Evolutionary conservation across 2,888 invertebrate species (phyloP), one percentile per base, ranked within the genome.

Genomic region (Drosophila pseudotalamancana): DNA sequence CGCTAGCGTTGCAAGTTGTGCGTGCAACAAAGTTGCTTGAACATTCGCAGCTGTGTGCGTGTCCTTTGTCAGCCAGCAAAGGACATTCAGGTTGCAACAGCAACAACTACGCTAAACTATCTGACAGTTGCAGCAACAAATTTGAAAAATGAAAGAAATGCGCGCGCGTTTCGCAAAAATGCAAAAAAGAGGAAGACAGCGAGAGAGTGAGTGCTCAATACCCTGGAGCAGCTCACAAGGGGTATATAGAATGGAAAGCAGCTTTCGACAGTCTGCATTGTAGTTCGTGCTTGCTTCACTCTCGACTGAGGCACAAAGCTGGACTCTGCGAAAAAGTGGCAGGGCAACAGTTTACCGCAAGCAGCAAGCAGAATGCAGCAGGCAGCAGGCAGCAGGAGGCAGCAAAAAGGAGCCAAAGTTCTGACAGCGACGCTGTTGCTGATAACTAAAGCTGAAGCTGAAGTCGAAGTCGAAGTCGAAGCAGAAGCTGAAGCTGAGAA

Each of bases 101-200:
- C 55, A 73, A 35, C 46, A 59, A 31, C 72, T 57, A 4, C 32
- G 48, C 19, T 37, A 61, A 74, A 60, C 74, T 66, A 80, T 74
- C 80, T 86, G 80, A 84, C 80, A 84, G 84, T 80, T 81, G 80
- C 81, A 77, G 87, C 77, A 65, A 77, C 77, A 64, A 83, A 86
- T 80, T 80, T 80, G 80, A 86, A 86, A 80, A 80, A 80, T 83
- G 80, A 80, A 80, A 66, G 73, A 84, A 80, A 56, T 54, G 53
- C 66, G 69, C 50, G 54, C 62, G 56, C 37, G 25, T 69, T 56
- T 71, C 23, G 54, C 57, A 70, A 53, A 74, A 59, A 66, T 60
- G 40, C 55, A 32, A 62, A 50, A 54, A 46, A 57, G 14, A 54
- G 8, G 16, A 1, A 39, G 27, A 21, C 19, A 43, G 25, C 12